Evolutionary conservation across 2,888 invertebrate genomes (phyloP).

Genomic region (Drosophila emarginata): DNA sequence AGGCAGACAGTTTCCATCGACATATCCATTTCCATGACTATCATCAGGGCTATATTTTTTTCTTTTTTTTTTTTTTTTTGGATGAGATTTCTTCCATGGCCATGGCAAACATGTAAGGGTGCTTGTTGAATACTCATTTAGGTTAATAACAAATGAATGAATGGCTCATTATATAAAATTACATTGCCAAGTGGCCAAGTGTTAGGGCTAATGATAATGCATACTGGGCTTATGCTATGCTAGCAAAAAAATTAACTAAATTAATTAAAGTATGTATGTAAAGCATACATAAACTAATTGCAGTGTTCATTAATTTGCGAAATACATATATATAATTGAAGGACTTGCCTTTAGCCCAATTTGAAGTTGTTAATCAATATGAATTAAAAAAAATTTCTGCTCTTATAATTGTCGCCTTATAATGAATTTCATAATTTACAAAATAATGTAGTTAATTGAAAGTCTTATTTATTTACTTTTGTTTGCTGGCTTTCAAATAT

Average conservation of each 20-base stretch:
- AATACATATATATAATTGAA: conserved; percentile 5
- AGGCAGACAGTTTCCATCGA: conserved; percentile 26
- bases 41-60: conserved; percentile 5
- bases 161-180: conserved; percentile 58
- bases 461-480: too few species aligned
- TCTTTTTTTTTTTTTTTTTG: too few species aligned
- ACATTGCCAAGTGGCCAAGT: conserved; percentile 30
- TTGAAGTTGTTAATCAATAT: neutral
- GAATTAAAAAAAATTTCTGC: neutral
- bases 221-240: conserved; percentile 10
- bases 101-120: neutral
- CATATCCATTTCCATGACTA: conserved; percentile 28
- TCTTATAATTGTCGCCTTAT: neutral
- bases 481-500: too few species aligned
- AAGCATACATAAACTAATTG: conserved; percentile 43
- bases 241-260: conserved; percentile 16
- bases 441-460: too few species aligned
- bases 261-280: neutral
- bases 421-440: too few species aligned
- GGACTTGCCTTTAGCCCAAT: neutral
- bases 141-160: conserved; percentile 64
- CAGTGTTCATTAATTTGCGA: conserved; percentile 44
- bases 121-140: conserved; percentile 49
- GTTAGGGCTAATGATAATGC: conserved; percentile 40
- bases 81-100: neutral